Evolutionary conservation across 2,888 invertebrate genomes (phyloP), one percentile per base, ranked within the genome.

Genomic region (Biston stratarius): DNA sequence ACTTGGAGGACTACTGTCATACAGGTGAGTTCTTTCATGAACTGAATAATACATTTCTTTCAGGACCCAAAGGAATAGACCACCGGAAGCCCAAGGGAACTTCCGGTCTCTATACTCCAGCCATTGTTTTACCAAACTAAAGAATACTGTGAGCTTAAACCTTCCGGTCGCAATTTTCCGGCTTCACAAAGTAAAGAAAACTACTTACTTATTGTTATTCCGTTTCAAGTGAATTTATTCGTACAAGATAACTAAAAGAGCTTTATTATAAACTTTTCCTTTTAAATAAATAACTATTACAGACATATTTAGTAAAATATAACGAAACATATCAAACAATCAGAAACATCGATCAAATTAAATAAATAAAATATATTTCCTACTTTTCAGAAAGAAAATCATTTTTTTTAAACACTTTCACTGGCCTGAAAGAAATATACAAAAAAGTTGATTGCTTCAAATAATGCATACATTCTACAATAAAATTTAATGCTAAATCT

Each of bases 1-100:
- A 95, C 83, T 87, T 95, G 81, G 95, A 95, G 94, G 95, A 96
- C 85, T 95, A 95, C 83, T 95, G 95, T 89, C 95, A 95, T 79
- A 95, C 95, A 88, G 95, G 95, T 95, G 88, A 91, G 94, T 65
- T 34, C 52, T 44, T 47, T 9, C 14, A 48, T 6, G 40, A 36
- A 6, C 14, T 55, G 33, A 56, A 45, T 61, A 33, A 61, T 34
- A 61, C 11, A 66, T 61, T 56, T 40, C 2, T 61, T 61, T 53
- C 61, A 66, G 61, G 12, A 12, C 47, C 48, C 52, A 42, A 51
- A 64, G 38, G 51, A 51, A 47, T 53, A 33, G 5, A 1, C n/a
- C 42, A 10, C 14, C 14, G 24, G 42, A 40, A 55, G 48, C 42
- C 55, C 7, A 14, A 6, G 53, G 47, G 1, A 52, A 11, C 34